Base-by-base conservation (phyloP, 1,140 invertebrate genomes). In the Calephelis nemesis region DNA sequence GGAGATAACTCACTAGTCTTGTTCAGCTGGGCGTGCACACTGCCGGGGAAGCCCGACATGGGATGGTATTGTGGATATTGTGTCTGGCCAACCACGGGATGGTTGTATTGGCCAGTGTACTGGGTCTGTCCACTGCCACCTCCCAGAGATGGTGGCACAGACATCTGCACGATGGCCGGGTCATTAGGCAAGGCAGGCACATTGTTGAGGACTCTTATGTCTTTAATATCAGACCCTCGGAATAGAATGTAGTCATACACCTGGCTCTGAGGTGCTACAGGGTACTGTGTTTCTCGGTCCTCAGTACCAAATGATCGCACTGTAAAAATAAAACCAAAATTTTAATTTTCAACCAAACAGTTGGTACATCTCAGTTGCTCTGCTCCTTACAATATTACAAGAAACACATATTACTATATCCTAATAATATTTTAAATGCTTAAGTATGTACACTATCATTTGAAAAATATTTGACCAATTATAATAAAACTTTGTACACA, bases 191-290 rank as follows among this genome's bases (percentile, higher is more conserved):
- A 93, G 42, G 95, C 93, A 67, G 93, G 93, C 52, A 95, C 95
- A 94, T 94, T 96, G 84, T 96, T 96, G 54, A 98, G 95, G 69
- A 99, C 98, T 88, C 98, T 95, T 78, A 99, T 98, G 90, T 99
- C 99, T 93, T 99, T 99, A 82, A 99, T 99, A 90, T 99, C 99
- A 75, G 97, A 96, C 42, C 98, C 99, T 74, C 98, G 93, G 92
- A 99, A 99, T 64, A 99, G 95, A 76, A 99, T 99, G 89, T 98
- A 99, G 82, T 99, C 99, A 92, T 99, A 99, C 47, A 99, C 96
- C 92, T 99, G 98, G 93, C 98, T 98, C 85, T 99, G 96, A 52
- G 98, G 96, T 52, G 97, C 96, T 48, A 99, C 98, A 68, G 97
- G 97, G 85, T 96, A 96, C 84, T 98, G 96, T 30, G 98, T 97